Evolutionary conservation across 1,140 invertebrate genomes (phyloP), one percentile per base, ranked within the genome.

Genomic region (Chironomus striatipennis): DNA sequence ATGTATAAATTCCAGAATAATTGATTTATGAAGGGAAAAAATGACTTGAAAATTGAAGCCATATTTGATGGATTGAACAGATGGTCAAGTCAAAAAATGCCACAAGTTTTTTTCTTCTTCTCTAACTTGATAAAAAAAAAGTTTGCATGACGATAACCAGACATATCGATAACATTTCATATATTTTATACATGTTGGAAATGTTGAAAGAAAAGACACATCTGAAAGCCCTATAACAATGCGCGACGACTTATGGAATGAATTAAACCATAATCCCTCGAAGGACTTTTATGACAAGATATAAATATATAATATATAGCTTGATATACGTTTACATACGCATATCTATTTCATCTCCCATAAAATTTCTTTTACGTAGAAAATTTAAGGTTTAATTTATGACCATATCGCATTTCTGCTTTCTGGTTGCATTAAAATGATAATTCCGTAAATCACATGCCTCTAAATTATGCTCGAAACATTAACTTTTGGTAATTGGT

Each of bases 381-480:
- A 34, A n/a, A 57, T 57, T 57, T 57, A 57, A 57, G 47, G n/a
- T 57, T 57, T 57, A 57, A 57, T 57, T 57, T 57, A 57, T 57
- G 12, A 15, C 47, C 12, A 57, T 5, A 57, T 57, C 47, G 47
- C 47, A 57, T 57, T 57, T 57, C 47, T 57, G 15, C 43, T 34
- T 34, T 34, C 15, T 47, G 47, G 12, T 57, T 57, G 47, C 47
- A 57, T 57, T 57, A 57, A 57, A 57, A 57, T 57, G 47, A 57
- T 57, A 57, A 57, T 57, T n/a, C 12, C 47, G 47, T 57, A 57
- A 57, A 57, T 57, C 47, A 57, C 47, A 57, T n/a, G 47, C 47
- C 47, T n/a, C 47, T 57, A 57, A 57, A 57, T 57, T 57, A 57
- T 57, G 47, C 47, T 57, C 47, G n/a, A 57, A 57, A 57, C 47